A percentile compares a stretch with the other conserved stretches of the same genome.
phyloP scores from a whole-genome alignment of 2,113 vertebrate species.

The Meriones unguiculatus region DNA sequence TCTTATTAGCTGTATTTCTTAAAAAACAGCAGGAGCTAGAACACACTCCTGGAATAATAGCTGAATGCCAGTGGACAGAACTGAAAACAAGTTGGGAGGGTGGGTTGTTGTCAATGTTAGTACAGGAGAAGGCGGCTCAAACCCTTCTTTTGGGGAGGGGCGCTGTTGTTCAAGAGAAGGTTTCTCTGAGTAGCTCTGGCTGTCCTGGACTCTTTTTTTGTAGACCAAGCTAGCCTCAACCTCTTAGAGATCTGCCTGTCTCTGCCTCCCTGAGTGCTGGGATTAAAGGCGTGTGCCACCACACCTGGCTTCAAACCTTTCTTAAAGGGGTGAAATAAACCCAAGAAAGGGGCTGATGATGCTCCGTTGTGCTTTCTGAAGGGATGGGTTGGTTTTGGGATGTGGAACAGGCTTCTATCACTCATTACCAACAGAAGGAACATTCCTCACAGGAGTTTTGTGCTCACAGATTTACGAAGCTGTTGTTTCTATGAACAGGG shows the following conservation, averaged over 20 bases:
- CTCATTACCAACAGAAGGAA: neutral
- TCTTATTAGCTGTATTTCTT: neutral
- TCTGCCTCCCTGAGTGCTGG: no score
- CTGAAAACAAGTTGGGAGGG: neutral
- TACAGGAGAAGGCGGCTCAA: neutral
- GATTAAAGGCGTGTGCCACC: no score
- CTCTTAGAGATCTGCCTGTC: no score
- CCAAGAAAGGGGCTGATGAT: neutral
- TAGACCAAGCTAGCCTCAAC: no score
- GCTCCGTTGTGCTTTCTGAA: neutral
- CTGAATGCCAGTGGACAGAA: slow-evolving; percentile 22
- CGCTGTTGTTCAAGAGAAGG: no score
- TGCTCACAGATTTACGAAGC: neutral
- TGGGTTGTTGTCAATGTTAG: neutral
- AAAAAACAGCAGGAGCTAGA: neutral
- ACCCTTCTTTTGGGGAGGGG: neutral
- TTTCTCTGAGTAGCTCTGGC: no score
- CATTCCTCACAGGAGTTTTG: neutral
- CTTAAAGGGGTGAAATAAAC: neutral
- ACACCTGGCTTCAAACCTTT: neutral
- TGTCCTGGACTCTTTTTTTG: no score
- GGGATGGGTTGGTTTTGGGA: neutral
- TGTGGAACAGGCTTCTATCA: neutral
- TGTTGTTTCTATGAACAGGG: neutral
- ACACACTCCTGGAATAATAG: neutral